Percentiles rank a stretch among this genome's conserved stretches.
phyloP scores from a whole-genome alignment of 2,113 vertebrate genomes.

The Callipepla squamata region DNA sequence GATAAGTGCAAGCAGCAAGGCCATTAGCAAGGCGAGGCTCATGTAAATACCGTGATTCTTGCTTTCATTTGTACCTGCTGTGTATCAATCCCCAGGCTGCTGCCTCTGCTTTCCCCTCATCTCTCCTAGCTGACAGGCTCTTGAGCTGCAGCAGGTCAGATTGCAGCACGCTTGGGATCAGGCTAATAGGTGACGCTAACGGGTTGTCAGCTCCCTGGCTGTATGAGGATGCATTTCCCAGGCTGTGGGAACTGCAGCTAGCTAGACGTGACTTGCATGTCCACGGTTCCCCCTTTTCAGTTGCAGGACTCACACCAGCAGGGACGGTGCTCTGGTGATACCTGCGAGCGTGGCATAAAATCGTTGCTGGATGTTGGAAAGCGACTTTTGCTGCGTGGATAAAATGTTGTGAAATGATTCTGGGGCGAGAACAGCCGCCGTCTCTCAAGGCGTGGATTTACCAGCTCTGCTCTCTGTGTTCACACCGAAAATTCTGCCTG shows the following conservation, averaged over 20 bases:
- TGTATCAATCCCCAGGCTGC: not conserved
- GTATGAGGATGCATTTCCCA: not conserved
- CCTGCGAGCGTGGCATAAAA: constrained; percentile 49
- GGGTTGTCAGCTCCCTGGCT: constrained; percentile 37
- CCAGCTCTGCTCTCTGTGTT: not conserved
- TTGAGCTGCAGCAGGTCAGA: not conserved
- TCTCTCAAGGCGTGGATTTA: not conserved
- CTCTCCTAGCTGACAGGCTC: not conserved
- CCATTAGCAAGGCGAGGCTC: not conserved
- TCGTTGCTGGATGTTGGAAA: not conserved
- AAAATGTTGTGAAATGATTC: constrained; percentile 55
- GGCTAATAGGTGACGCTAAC: constrained; percentile 26
- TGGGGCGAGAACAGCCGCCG: not conserved
- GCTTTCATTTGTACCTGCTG: not conserved
- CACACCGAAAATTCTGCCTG: not conserved
- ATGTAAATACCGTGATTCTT: not conserved
- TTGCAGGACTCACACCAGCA: not conserved
- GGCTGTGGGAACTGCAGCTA: constrained; percentile 22
- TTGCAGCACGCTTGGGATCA: not conserved
- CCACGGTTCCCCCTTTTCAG: not conserved
- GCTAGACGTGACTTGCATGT: constrained; percentile 20
- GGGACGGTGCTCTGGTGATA: not conserved
- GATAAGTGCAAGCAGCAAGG: not conserved
- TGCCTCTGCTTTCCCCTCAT: not conserved
- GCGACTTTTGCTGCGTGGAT: constrained; percentile 48